Evolutionary conservation across 2,888 invertebrate species (phyloP).

Genomic region (Tortricodes alternella): DNA sequence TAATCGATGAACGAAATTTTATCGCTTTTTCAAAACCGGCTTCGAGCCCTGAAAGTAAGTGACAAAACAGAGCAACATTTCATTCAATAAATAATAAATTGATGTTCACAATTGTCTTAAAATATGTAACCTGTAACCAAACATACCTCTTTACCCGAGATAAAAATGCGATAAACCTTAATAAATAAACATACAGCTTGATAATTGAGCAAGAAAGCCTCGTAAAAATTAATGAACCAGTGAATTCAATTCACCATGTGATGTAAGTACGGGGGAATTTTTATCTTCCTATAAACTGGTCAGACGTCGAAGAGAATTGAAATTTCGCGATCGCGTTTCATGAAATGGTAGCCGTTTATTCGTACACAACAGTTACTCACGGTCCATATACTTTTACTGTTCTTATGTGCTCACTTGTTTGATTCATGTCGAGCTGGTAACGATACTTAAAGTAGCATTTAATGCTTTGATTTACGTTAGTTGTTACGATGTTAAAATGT

Average conservation of each 20-base stretch:
- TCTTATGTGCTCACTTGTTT: slow-evolving; percentile 23
- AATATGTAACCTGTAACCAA: no score
- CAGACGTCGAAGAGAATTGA: slow-evolving; percentile 48
- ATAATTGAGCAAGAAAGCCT: slow-evolving; percentile 6
- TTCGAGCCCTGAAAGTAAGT: no score
- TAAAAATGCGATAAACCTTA: no score
- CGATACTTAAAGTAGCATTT: neutral
- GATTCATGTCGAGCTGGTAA: slow-evolving; percentile 22
- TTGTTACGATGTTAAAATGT: neutral
- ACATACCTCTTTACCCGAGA: no score
- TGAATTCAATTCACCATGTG: slow-evolving; percentile 11
- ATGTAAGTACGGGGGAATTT: slow-evolving; percentile 28
- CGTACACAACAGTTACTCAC: slow-evolving; percentile 44
- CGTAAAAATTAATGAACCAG: slow-evolving; percentile 21
- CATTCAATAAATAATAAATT: no score
- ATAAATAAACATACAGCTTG: neutral
- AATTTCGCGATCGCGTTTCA: slow-evolving; percentile 48
- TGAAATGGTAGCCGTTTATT: slow-evolving; percentile 48
- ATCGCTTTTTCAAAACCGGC: no score
- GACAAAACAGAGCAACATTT: no score
- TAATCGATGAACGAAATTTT: no score
- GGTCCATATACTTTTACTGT: slow-evolving; percentile 46
- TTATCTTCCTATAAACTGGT: slow-evolving; percentile 45
- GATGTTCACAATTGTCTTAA: no score
- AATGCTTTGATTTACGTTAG: neutral